Percentiles rank a stretch among this genome's conserved stretches.
These are phyloP conservation scores for Oedothorax gibbosus DNA, from an alignment of 1,140 invertebrate species.

Conservation along the genomic window DNA sequence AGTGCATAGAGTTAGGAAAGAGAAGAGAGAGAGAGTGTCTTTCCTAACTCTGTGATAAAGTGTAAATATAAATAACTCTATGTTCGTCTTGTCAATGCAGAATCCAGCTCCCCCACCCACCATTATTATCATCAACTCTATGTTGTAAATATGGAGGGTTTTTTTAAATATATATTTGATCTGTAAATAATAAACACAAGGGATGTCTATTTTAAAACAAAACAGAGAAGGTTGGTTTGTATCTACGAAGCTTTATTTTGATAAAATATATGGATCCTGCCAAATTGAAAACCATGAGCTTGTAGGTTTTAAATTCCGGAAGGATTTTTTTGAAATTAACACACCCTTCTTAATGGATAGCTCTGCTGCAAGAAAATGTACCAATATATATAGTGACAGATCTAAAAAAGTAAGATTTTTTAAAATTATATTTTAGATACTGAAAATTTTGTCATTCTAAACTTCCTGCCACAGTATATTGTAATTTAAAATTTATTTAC, in stretches of 20 bases:
- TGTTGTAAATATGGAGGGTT: too few relatives aligned
- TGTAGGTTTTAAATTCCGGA: not conserved
- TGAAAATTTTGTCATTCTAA: too few relatives aligned
- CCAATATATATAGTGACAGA: not conserved
- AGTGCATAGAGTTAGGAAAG: too few relatives aligned
- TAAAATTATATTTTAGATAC: not conserved
- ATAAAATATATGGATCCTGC: constrained; percentile 22
- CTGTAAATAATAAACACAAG: too few relatives aligned
- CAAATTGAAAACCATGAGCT: not conserved
- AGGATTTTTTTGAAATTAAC: constrained; percentile 36
- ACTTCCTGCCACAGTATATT: not conserved
- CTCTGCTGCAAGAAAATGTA: not conserved
- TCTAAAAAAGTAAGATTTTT: not conserved
- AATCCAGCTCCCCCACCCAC: too few relatives aligned
- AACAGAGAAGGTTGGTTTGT: constrained; percentile 28
- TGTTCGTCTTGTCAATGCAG: too few relatives aligned
- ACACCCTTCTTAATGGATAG: constrained; percentile 38
- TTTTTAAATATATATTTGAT: too few relatives aligned
- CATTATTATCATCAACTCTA: too few relatives aligned
- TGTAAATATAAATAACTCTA: constrained; percentile 22
- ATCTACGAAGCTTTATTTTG: constrained; percentile 4
- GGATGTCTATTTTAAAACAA: constrained; percentile 19
- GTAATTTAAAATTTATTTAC: not conserved
- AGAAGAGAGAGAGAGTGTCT: too few relatives aligned
- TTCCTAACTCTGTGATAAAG: too few relatives aligned